Base-by-base conservation (phyloP, 2,797 vertebrate genomes). In the Tarsius wallacei region DNA sequence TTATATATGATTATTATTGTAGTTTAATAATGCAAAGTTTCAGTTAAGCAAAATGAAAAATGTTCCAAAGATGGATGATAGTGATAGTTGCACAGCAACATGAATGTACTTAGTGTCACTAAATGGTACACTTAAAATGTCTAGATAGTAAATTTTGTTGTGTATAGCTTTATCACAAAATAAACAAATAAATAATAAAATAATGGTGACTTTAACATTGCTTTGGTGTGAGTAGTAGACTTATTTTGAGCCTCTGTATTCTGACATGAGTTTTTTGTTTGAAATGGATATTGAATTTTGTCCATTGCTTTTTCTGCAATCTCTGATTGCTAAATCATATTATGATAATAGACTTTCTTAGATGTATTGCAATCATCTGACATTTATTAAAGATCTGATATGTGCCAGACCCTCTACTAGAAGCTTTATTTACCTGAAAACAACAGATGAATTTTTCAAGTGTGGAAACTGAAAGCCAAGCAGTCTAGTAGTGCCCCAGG, bases 401-500 rank as follows among this genome's bases (percentile, higher is more conserved):
- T 8, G 16, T 33, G 70, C 10, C n/a, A 87, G 53, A 55, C 3
- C 15, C n/a, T 92, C 84, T 80, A 3, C 53, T 59, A 21, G 70
- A 71, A 90, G 19, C n/a, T 90, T 49, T 70, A 17, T 83, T 82
- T 89, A 47, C 24, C 42, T 95, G 49, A 80, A 92, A 90, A 90
- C 3, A 74, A 33, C 8, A 53, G 47, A 33, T 76, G 70, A 16
- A 10, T 59, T 97, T 81, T 84, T 9, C 26, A 74, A 57, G 55
- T 5, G 64, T 14, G 28, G 31, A 85, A 49, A 53, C 16, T 53
- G 42, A 55, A 36, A 71, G 7, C 51, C 33, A 13, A 57, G 36
- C 1, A 33, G 63, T 8, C 53, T 22, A 36, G 3, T 0, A 51
- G 14, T 28, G 12, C 16, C n/a, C 17, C 13, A 49, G n/a, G 24